Base-by-base conservation (phyloP, 2,797 vertebrate species). In the Danio kyathit region DNA sequence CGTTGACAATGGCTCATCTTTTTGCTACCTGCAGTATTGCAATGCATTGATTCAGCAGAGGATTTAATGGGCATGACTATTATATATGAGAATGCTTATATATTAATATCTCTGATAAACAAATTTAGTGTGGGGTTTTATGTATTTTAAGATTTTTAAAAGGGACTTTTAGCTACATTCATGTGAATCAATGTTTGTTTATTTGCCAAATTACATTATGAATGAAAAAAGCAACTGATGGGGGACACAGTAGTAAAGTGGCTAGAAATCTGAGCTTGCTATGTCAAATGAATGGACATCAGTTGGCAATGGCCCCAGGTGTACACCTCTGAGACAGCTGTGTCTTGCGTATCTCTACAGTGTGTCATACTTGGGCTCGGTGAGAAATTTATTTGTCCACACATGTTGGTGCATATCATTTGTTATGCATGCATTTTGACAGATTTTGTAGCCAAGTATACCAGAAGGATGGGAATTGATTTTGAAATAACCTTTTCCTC, bases 281-380 rank as follows among this genome's bases (percentile, higher is more conserved):
- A 17, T 73, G 19, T 65, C 14, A 46, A 48, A 65, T 40, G 11
- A 54, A 73, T 65, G 41, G 14, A 56, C 49, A 48, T 29, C 40
- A 10, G 19, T 17, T 65, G 60, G 65, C 77, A 71, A 43, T 63
- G 56, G 38, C 48, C 38, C 7, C 77, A 71, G 66, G 44, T 71
- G n/a, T 59, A 63, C 66, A 52, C 2, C 10, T 38, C 69, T 72
- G 44, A 72, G 48, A 70, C 52, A 51, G 52, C n/a, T n/a, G 76
- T 69, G 29, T 17, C 4, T 21, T 46, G 29, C 17, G 13, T 46
- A 19, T 19, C 11, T 44, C 56, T 8, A 61, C 14, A 38, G 3
- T 59, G 40, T 46, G n/a, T n/a, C 38, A 57, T 57, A 14, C 11
- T 21, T 17, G 49, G 29, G 17, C 46, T 16, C 10, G 1, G 13